Conservation (phyloP, 2,113 vertebrate species). For the Eulemur rufifrons region DNA sequence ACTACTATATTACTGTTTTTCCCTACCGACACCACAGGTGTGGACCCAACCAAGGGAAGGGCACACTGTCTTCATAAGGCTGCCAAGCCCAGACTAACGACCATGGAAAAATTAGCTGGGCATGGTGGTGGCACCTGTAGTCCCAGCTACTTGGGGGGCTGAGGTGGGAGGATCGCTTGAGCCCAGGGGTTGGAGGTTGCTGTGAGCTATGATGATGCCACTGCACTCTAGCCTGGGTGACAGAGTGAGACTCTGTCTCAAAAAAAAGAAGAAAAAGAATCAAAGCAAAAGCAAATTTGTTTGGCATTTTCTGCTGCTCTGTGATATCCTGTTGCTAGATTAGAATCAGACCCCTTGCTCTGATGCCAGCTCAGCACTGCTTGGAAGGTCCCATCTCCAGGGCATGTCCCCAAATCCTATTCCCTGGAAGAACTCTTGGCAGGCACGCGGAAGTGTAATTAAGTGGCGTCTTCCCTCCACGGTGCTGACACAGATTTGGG, state of each 20-base stretch:
- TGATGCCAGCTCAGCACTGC: background rate
- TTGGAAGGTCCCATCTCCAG: background rate
- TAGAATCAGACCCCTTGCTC: background rate
- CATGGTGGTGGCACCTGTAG: too few species aligned
- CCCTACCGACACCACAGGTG: background rate
- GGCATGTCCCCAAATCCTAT: background rate
- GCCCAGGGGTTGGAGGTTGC: too few species aligned
- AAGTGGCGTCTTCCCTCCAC: background rate
- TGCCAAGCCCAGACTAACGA: too few species aligned
- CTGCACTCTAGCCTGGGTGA: too few species aligned
- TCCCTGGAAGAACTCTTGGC: background rate
- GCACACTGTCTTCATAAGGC: too few species aligned
- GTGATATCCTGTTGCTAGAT: accelerated
- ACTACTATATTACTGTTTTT: background rate
- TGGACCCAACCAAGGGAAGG: too few species aligned
- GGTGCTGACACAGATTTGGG: slow-evolving; percentile 47
- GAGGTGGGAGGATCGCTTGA: too few species aligned
- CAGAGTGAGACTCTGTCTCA: too few species aligned
- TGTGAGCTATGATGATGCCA: too few species aligned
- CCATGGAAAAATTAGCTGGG: too few species aligned
- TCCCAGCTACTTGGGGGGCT: too few species aligned
- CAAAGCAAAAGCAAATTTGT: background rate
- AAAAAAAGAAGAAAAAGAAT: background rate
- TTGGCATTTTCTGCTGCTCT: too few species aligned
- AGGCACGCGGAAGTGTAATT: slow-evolving; percentile 35